These are phyloP conservation scores for Tragelaphus scriptus DNA, from an alignment of 2,113 vertebrate genomes.

Conservation along the genomic window DNA sequence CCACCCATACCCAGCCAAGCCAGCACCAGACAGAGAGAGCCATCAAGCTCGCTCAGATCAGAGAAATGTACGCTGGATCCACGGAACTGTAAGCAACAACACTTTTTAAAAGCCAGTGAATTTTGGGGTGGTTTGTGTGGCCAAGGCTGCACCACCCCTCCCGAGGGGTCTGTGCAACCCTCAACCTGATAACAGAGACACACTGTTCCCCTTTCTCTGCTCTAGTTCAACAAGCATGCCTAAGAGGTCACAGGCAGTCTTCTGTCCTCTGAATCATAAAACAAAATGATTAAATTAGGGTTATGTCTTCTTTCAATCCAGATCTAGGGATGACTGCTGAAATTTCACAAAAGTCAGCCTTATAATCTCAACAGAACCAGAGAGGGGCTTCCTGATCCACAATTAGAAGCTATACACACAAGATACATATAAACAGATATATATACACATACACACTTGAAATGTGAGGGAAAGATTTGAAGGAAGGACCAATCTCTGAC, in stretches of 20 bases:
- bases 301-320: conserved; percentile 31
- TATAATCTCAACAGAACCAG: background rate
- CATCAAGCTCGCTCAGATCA: background rate
- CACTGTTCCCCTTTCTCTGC: background rate
- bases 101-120: background rate
- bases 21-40: background rate
- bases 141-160: background rate
- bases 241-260: background rate
- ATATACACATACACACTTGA: background rate
- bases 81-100: background rate
- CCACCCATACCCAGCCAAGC: background rate
- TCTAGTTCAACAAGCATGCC: background rate
- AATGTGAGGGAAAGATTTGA: background rate
- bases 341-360: conserved; percentile 7
- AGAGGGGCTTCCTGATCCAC: background rate
- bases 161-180: background rate
- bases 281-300: background rate
- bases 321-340: background rate
- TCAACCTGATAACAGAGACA: background rate
- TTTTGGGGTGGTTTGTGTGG: background rate
- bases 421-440: background rate
- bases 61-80: background rate
- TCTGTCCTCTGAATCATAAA: conserved; percentile 22
- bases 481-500: background rate
- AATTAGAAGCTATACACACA: background rate